A percentile compares a stretch with the other conserved stretches of the same genome.
Evolutionary conservation across 1,140 invertebrate species (phyloP).

Genomic region (Tenebrio molitor): DNA sequence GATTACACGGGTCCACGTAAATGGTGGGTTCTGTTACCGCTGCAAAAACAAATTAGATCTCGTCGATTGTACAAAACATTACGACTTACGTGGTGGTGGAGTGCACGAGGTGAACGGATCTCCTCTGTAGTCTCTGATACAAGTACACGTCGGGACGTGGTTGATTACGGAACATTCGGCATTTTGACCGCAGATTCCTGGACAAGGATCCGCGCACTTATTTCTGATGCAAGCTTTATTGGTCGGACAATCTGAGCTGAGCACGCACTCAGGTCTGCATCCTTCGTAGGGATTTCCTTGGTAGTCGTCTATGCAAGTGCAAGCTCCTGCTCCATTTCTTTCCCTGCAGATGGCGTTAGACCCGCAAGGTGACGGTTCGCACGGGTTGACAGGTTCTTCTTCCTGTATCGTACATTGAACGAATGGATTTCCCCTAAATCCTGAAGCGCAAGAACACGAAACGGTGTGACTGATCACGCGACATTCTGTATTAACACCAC

Average conservation of each 20-base stretch:
- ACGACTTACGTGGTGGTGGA: conserved; percentile 59
- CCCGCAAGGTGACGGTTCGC: conserved; percentile 72
- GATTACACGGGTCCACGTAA: conserved; percentile 73
- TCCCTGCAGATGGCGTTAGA: conserved; percentile 77
- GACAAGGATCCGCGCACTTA: conserved; percentile 86
- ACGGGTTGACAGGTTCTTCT: conserved; percentile 61
- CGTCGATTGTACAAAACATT: too few species aligned
- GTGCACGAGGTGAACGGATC: conserved; percentile 73
- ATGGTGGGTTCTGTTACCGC: conserved; percentile 62
- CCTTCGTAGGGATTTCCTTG: conserved; percentile 85
- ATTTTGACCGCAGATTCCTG: conserved; percentile 83
- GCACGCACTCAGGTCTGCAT: conserved; percentile 83
- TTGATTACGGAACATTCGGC: conserved; percentile 84
- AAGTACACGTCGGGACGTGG: conserved; percentile 84
- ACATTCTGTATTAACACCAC: conserved; percentile 83
- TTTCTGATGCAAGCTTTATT: conserved; percentile 81
- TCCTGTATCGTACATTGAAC: conserved; percentile 70
- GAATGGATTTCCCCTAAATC: conserved; percentile 84
- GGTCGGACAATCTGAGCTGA: conserved; percentile 83
- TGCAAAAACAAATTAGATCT: conserved; percentile 61
- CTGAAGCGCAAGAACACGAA: conserved; percentile 79
- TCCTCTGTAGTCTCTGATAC: conserved; percentile 80
- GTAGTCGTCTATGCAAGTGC: conserved; percentile 79
- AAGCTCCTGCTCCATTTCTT: conserved; percentile 76
- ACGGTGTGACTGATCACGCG: conserved; percentile 82